Evolutionary conservation across 1,140 invertebrate genomes (phyloP), one percentile per base, ranked within the genome.

Genomic region (Lordiphosa collinella): DNA sequence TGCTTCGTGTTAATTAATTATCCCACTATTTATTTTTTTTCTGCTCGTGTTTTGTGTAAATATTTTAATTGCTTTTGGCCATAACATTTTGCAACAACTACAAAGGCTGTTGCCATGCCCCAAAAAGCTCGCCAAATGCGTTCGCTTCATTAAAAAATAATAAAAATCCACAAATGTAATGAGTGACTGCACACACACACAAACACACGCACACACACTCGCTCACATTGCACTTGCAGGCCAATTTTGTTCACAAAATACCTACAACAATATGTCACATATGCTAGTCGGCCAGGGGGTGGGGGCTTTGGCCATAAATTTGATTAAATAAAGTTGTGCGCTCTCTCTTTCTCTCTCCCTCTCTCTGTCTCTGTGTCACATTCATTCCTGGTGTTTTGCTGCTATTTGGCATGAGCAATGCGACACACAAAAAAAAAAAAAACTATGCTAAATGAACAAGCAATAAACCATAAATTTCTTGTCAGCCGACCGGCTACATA

Each of bases 401-500:
- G 60, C 51, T 50, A 71, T 75, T 71, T 68, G 78, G 55, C 66
- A 63, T 57, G 47, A 66, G 65, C 67, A 82, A 82, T 82, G 78
- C 78, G 78, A 76, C 78, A n/a, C n/a, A n/a, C n/a, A n/a, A 22
- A 18, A 22, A 84, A 82, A 82, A 82, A 44, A n/a, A 13, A 29
- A 6, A 82, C 78, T 84, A 69, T 73, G 62, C 56, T 76, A 84
- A 58, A 78, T 76, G 78, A 82, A 82, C 78, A 82, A 82, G 78
- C 78, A 84, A 82, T 82, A 82, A 82, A 82, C 78, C 78, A 82
- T 82, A 84, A 78, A 84, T 84, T 84, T 82, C 78, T 69, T 72
- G 78, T 84, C 78, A 49, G 40, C 57, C 43, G 53, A 38, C 54
- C 62, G 41, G 34, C 41, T 34, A 18, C 46, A 40, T 46, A 53